These are phyloP conservation scores for Thalassophryne amazonica DNA, from an alignment of 2,797 vertebrate genomes.

Conservation along the genomic window DNA sequence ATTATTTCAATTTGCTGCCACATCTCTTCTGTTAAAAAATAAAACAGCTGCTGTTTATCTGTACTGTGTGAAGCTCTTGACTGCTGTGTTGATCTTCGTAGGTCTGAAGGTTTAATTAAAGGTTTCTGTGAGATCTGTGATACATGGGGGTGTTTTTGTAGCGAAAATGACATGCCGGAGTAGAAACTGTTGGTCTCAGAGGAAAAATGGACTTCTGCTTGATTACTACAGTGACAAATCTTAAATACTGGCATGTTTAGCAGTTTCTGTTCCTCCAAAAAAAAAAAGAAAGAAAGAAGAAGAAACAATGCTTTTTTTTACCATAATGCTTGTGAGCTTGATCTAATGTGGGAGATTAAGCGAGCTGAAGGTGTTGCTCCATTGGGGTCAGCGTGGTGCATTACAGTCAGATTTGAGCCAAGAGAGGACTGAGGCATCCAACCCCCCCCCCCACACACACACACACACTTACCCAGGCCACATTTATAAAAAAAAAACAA, in stretches of 20 bases:
- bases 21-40: too few species aligned
- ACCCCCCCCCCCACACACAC: too few species aligned
- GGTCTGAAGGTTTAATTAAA: conserved; percentile 46
- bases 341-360: conserved; percentile 6
- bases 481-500: conserved; percentile 50
- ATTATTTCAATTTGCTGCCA: too few species aligned
- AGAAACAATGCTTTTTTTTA: not conserved
- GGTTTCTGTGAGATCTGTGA: conserved; percentile 31
- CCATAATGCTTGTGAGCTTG: not conserved
- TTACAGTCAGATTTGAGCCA: conserved; percentile 53
- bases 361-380: conserved; percentile 14
- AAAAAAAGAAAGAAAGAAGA: not conserved
- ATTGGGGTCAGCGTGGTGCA: conserved; percentile 40
- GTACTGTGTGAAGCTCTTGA: too few species aligned
- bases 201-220: too few species aligned
- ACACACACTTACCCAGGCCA: conserved; percentile 24
- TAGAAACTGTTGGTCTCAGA: conserved; percentile 14
- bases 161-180: not conserved
- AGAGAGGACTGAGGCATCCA: conserved; percentile 26
- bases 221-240: too few species aligned
- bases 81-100: too few species aligned
- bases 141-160: not conserved
- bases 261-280: conserved; percentile 38
- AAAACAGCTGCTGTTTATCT: too few species aligned
- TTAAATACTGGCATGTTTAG: not conserved